A percentile compares a stretch with the other conserved stretches of the same genome.
These are phyloP conservation scores for Carassius carassius DNA, from an alignment of 2,113 vertebrate species.

Conservation along the genomic window DNA sequence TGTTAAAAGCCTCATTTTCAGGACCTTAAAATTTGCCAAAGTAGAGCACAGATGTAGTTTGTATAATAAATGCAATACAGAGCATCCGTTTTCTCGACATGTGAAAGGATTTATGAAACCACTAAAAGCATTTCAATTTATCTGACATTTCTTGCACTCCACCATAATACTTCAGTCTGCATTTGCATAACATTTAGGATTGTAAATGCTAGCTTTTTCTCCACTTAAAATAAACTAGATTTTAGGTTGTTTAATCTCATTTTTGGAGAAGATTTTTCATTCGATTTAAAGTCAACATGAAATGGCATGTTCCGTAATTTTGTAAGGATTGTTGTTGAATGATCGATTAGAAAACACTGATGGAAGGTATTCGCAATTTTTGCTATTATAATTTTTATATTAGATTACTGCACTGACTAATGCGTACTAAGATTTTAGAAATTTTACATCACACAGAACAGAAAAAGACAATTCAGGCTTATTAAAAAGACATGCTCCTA, in stretches of 20 bases:
- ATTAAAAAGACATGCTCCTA: background rate
- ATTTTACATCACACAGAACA: background rate
- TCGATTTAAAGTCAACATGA: constrained; percentile 23
- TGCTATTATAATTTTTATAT: background rate
- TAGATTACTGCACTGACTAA: background rate
- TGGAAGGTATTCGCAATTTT: background rate
- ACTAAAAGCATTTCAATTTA: constrained; percentile 24
- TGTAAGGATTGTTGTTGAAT: background rate
- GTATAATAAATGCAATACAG: background rate
- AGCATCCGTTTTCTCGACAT: background rate
- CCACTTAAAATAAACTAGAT: background rate
- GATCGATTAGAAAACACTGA: background rate
- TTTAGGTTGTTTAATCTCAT: background rate
- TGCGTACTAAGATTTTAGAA: background rate
- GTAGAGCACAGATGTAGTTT: constrained; percentile 1
- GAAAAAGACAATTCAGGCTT: background rate
- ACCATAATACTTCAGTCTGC: background rate
- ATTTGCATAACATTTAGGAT: constrained; percentile 8
- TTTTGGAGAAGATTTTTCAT: background rate
- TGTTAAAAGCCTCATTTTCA: constrained; percentile 21
- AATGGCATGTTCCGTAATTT: background rate
- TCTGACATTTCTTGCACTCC: background rate
- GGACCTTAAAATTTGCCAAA: constrained; percentile 7
- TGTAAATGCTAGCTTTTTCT: background rate
- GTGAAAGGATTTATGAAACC: constrained; percentile 2